Base-by-base conservation (phyloP, 2,888 invertebrate species). In the Sisyra nigra region DNA sequence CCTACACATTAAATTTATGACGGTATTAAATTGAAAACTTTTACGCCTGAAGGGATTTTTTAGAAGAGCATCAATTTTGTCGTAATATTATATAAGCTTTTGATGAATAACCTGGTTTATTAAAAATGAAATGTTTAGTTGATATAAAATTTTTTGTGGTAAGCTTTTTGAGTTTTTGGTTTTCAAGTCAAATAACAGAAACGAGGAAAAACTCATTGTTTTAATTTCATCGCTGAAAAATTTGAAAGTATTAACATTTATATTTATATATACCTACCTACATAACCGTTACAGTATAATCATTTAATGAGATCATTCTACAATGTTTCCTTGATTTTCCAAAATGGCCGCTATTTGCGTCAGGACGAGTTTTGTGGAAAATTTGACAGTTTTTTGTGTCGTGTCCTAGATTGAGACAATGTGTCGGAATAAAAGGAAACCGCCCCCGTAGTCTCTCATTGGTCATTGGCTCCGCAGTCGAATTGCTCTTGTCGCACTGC, bases 251-350 rank as follows among this genome's bases (percentile, higher is more conserved):
- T 35, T 35, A 7, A 24, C 7, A 7, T 3, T 24, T 5, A 24
- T 35, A 13, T 35, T 35, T 35, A 32, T 11, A 31, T 31, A 31
- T n/a, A 32, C 4, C 32, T 11, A 32, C 32, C 17, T 35, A 35
- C 13, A 3, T 35, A 35, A 34, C 17, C 14, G 24, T 24, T 15
- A 35, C n/a, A 38, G 14, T 40, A 17, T 17, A 60, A 60, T 61
- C 60, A 60, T 57, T 59, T 58, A 60, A 61, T 59, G 57, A 58
- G 59, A 61, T 61, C 59, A 60, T 52, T 54, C 57, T 19, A 17
- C 61, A 63, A 62, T 61, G 61, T 62, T 62, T 47, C 50, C 49
- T 52, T 54, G 56, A 30, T 56, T 57, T 57, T 58, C 57, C 61
- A 63, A 62, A 62, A 62, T 62, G 63, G 62, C 62, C 58, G 59